Conservation (phyloP, 2,113 vertebrate species). For the Esox niger region DNA sequence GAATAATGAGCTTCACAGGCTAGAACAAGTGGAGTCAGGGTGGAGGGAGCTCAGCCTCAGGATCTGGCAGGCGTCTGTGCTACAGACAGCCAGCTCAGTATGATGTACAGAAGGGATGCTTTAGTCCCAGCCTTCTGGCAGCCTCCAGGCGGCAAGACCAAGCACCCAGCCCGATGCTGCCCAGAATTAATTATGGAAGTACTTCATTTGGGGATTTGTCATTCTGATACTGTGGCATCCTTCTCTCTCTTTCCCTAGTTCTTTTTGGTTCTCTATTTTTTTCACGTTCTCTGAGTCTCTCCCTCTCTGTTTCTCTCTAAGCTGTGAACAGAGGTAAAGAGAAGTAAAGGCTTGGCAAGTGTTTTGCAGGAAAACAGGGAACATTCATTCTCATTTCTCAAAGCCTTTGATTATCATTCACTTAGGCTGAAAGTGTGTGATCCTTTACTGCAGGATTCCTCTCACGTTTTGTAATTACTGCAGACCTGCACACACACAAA, state of each 20-base stretch:
- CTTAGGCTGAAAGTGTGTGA: background rate
- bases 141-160: conserved; percentile 51
- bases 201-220: conserved; percentile 47
- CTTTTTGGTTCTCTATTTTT: conserved; percentile 11
- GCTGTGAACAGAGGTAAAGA: too few relatives aligned
- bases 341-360: too few relatives aligned
- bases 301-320: background rate
- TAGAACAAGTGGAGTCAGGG: conserved; percentile 55
- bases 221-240: conserved; percentile 41
- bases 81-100: background rate
- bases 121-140: conserved; percentile 46
- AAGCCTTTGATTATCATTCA: too few relatives aligned
- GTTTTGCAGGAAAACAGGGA: too few relatives aligned
- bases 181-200: conserved; percentile 60
- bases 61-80: conserved; percentile 54
- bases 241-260: conserved; percentile 23
- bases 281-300: background rate
- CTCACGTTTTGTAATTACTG: too few relatives aligned
- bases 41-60: conserved; percentile 26
- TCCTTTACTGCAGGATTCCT: too few relatives aligned
- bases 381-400: too few relatives aligned
- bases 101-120: conserved; percentile 7
- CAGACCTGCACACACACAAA: too few relatives aligned
- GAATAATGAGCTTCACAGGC: conserved; percentile 54
- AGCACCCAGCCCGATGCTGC: conserved; percentile 53